Evolutionary conservation across 2,888 invertebrate species (phyloP), one percentile per base, ranked within the genome.

Genomic region (Ectropis crepuscularia): DNA sequence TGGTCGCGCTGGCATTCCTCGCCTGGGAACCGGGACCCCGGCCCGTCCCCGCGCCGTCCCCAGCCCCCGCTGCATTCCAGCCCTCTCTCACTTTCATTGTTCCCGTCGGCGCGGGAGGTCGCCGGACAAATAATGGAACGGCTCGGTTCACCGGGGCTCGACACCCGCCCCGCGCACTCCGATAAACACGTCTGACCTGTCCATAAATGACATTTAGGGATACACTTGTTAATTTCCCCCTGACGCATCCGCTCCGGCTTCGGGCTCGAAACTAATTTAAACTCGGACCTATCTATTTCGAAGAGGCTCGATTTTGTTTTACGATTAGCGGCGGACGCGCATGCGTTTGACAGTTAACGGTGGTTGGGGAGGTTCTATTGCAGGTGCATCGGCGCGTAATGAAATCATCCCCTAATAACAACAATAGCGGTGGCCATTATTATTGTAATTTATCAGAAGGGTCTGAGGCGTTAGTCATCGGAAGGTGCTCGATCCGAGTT

Each of bases 71-170:
- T 81, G 82, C 90, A 90, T 90, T 91, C 92, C 89, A 86, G 87
- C 86, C 88, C 88, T 90, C 90, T 89, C 91, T 90, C 92, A 92
- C 92, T 91, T 89, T 91, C 91, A 91, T 92, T 92, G 92, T 92
- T 89, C 90, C 87, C 83, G 79, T 85, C 90, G 84, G 90, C 79
- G 88, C 90, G 91, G 92, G 90, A 90, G 91, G 92, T 91, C 91
- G 91, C 87, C 82, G 79, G 80, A 86, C 87, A 83, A 85, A 86
- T 65, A 88, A 88, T 88, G 80, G 82, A 88, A 86, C 89, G 86
- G 86, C 87, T 90, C 84, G 80, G 79, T 81, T 78, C 80, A 83
- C 86, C 81, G 79, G 80, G 81, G 79, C 83, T 83, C 78, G 83
- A 80, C 79, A 83, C 82, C 80, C 79, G 16, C 16, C 16, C 16